A percentile compares a stretch with the other conserved stretches of the same genome.
These are phyloP conservation scores for Neopipo cinnamomea DNA, from an alignment of 2,113 vertebrate species.

Conservation along the genomic window DNA sequence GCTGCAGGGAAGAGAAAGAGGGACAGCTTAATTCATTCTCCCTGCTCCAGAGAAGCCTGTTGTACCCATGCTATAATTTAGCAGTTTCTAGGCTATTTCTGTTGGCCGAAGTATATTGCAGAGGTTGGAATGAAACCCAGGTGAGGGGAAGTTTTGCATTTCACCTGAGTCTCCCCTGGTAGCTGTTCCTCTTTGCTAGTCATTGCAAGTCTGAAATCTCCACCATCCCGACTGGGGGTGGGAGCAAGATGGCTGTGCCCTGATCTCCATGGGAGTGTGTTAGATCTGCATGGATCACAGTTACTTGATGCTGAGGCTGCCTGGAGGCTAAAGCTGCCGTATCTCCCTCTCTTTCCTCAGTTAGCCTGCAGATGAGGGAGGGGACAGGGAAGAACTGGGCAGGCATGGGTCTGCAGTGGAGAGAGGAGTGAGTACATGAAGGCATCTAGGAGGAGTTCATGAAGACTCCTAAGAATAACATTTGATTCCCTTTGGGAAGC, in stretches of 20 bases:
- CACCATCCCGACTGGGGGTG: neutral
- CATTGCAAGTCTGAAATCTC: neutral
- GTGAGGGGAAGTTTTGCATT: neutral
- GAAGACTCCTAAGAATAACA: neutral
- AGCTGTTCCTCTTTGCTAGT: neutral
- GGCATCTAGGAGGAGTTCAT: neutral
- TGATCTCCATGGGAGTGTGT: neutral
- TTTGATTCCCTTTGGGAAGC: neutral
- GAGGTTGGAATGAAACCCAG: neutral
- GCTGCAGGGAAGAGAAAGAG: neutral
- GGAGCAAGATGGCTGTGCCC: neutral
- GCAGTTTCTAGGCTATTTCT: neutral
- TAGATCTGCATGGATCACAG: neutral
- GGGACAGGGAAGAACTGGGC: neutral
- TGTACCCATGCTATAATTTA: neutral
- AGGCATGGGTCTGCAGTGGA: neutral
- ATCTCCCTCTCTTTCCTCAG: neutral
- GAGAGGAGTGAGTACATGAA: neutral
- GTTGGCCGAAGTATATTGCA: neutral
- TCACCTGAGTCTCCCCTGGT: neutral
- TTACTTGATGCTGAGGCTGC: neutral
- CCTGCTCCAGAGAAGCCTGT: neutral
- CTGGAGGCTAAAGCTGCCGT: neutral
- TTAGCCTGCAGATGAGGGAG: neutral
- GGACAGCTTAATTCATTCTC: neutral